Evolutionary conservation across 2,888 invertebrate genomes (phyloP).

Genomic region (Lapara coniferarum): DNA sequence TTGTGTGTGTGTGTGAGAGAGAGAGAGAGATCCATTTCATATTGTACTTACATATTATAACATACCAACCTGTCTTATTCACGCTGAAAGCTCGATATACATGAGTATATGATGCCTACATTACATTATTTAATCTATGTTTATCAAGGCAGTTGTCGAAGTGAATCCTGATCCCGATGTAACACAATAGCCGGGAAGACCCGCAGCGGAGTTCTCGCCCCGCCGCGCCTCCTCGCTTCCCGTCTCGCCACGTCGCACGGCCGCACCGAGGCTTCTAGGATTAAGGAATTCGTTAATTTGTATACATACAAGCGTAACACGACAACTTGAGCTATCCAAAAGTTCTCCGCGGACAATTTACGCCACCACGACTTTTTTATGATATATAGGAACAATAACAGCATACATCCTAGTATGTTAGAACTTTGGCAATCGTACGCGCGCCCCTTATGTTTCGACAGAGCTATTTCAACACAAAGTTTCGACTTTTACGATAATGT

Average conservation of each 20-base stretch:
- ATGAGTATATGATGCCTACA: not conserved
- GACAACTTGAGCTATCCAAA: conserved; percentile 40
- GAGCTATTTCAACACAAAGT: conserved; percentile 79
- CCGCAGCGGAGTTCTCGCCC: conserved; percentile 44
- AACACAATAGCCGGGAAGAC: conserved; percentile 69
- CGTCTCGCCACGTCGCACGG: conserved; percentile 30
- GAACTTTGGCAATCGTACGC: conserved; percentile 81
- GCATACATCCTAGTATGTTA: conserved; percentile 76
- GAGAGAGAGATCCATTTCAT: too few relatives aligned
- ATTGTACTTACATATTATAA: too few relatives aligned
- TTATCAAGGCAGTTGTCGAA: conserved; percentile 28
- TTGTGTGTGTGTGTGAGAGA: too few relatives aligned
- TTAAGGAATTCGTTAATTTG: conserved; percentile 69
- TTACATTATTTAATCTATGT: not conserved
- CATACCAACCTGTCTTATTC: not conserved
- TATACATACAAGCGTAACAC: conserved; percentile 32
- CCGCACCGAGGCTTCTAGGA: conserved; percentile 52
- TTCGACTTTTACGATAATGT: conserved; percentile 83
- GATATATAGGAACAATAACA: conserved; percentile 72
- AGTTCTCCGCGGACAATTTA: conserved; percentile 57
- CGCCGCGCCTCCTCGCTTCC: conserved; percentile 1
- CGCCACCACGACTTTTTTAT: conserved; percentile 72
- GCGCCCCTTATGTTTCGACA: conserved; percentile 81
- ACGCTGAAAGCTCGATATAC: not conserved
- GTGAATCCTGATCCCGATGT: conserved; percentile 58